phyloP scores from a whole-genome alignment of 2,113 vertebrate genomes.

The Symphodus melops region DNA sequence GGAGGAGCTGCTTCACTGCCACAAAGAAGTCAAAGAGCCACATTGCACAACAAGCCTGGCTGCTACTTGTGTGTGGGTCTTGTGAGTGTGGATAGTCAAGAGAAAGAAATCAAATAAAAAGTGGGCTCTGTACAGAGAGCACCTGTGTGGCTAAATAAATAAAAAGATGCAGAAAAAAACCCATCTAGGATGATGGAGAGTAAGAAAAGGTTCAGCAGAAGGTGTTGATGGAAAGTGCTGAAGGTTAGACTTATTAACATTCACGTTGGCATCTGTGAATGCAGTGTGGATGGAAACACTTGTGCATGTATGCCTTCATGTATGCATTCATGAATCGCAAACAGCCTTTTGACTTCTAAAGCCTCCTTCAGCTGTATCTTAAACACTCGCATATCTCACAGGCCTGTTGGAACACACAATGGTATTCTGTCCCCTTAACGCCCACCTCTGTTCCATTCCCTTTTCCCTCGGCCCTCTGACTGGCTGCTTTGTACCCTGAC shows the following conservation, averaged over 20 bases:
- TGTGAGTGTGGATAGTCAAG: slow-evolving; percentile 4
- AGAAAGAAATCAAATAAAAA: slow-evolving; percentile 10
- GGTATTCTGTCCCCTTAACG: slow-evolving; percentile 65
- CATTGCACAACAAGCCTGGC: neutral
- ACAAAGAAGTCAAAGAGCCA: slow-evolving; percentile 12
- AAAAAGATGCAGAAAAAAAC: slow-evolving; percentile 49
- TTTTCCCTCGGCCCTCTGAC: slow-evolving; percentile 62
- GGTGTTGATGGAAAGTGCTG: slow-evolving; percentile 6
- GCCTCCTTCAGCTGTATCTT: slow-evolving; percentile 44
- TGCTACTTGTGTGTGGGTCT: neutral
- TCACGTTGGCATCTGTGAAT: neutral
- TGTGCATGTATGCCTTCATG: slow-evolving; percentile 5
- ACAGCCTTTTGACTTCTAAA: slow-evolving; percentile 53
- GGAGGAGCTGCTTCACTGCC: slow-evolving; percentile 25
- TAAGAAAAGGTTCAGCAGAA: neutral
- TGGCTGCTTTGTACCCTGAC: slow-evolving; percentile 73
- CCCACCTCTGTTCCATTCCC: slow-evolving; percentile 66
- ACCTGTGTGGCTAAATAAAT: slow-evolving; percentile 59
- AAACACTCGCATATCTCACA: slow-evolving; percentile 61
- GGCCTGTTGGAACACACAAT: slow-evolving; percentile 63
- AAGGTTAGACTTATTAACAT: slow-evolving; percentile 33
- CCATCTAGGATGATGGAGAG: neutral
- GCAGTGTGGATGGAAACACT: slow-evolving; percentile 13
- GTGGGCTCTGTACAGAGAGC: neutral
- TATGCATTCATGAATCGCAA: slow-evolving; percentile 48